Evolutionary conservation across 2,797 vertebrate species (phyloP).

Genomic region (Ctenochaetus hawaiiensis): DNA sequence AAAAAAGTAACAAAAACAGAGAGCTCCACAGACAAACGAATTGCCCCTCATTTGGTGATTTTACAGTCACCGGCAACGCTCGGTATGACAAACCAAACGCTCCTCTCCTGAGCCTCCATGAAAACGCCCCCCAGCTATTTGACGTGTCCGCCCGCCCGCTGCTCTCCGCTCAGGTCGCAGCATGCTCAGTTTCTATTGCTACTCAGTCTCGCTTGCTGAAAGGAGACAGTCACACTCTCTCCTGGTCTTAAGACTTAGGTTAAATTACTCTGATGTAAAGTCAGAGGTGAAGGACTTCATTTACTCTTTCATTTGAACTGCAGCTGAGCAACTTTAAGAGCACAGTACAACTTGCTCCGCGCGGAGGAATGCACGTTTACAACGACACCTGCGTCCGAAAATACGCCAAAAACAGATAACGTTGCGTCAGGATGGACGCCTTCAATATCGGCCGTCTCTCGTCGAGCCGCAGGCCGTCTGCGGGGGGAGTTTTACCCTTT

Average conservation of each 20-base stretch:
- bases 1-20: not conserved
- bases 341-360: not conserved
- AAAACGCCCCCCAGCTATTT: conserved; percentile 35
- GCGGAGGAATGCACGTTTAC: conserved; percentile 48
- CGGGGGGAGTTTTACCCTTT: conserved; percentile 18
- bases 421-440: conserved; percentile 64
- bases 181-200: conserved; percentile 19
- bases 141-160: conserved; percentile 22
- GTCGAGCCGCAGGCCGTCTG: conserved; percentile 17
- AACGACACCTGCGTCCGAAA: conserved; percentile 15
- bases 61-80: not conserved
- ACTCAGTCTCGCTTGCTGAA: fast-evolving
- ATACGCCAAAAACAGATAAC: not conserved
- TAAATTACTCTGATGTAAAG: too few relatives aligned
- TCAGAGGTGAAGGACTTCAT: not conserved
- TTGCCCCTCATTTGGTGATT: not conserved
- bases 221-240: fast-evolving
- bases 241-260: not conserved
- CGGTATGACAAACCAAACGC: conserved; percentile 25
- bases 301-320: not conserved
- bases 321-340: not conserved
- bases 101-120: conserved; percentile 9
- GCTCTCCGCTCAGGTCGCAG: not conserved
- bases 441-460: conserved; percentile 14
- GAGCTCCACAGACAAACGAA: not conserved